Percentiles rank a stretch among this genome's conserved stretches.
phyloP scores from a whole-genome alignment of 2,888 invertebrate genomes.

The Achlya flavicornis region DNA sequence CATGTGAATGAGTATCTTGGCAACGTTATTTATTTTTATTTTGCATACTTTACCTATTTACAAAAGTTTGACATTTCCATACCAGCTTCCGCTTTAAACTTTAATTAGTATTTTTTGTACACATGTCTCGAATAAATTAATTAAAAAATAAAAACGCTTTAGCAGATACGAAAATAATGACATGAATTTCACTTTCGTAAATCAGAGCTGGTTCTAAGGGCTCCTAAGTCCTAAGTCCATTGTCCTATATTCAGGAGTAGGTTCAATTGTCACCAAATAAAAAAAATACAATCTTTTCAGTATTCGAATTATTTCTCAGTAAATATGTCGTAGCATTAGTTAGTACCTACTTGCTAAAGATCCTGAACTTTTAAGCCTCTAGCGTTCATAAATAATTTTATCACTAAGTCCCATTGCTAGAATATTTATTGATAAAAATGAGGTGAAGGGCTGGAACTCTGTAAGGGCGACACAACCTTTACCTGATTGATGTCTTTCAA shows the following conservation, averaged over 20 bases:
- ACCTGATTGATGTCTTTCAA: conserved; percentile 32
- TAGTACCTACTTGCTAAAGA: not conserved
- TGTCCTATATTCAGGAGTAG: conserved; percentile 33
- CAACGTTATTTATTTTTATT: no score
- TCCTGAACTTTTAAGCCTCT: not conserved
- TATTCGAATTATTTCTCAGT: not conserved
- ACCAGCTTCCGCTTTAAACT: no score
- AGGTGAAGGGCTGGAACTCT: conserved; percentile 1
- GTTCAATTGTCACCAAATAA: conserved; percentile 30
- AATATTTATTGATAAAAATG: conserved; percentile 1
- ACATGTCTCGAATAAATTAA: no score
- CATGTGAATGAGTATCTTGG: no score
- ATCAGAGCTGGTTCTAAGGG: conserved; percentile 40
- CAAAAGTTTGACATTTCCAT: no score
- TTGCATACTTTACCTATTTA: no score
- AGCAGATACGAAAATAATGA: not conserved
- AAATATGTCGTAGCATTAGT: not conserved
- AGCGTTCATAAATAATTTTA: not conserved
- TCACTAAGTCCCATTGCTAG: not conserved
- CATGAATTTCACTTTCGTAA: conserved; percentile 34
- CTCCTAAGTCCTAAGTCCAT: conserved; percentile 49
- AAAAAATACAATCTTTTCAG: no score
- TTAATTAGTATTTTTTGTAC: no score
- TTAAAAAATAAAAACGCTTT: not conserved
- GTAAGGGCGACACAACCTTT: conserved; percentile 21